phyloP scores from a whole-genome alignment of 2,797 vertebrate genomes.

The Periophthalmus magnuspinnatus region DNA sequence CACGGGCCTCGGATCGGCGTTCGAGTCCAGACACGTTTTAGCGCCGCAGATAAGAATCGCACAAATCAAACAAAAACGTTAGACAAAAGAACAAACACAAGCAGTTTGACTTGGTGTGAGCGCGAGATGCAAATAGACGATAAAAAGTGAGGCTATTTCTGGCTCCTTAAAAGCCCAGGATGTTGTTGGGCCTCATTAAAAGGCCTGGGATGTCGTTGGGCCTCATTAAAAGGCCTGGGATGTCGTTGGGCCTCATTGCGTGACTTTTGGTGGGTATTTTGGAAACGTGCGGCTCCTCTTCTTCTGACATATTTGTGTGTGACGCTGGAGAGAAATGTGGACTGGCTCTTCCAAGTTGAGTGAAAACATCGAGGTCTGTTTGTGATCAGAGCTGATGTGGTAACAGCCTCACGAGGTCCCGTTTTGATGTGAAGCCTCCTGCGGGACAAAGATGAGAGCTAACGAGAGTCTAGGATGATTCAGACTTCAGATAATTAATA shows the following conservation, averaged over 20 bases:
- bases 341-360: constrained; percentile 47
- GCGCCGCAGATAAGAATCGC: constrained; percentile 51
- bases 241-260: constrained; percentile 42
- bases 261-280: constrained; percentile 63
- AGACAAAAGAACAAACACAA: constrained; percentile 34
- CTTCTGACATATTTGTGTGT: constrained; percentile 65
- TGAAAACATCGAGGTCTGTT: constrained; percentile 70
- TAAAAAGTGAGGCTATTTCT: constrained; percentile 30
- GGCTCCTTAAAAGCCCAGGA: constrained; percentile 1
- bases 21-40: constrained; percentile 52
- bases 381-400: constrained; percentile 58
- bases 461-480: neutral
- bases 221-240: neutral
- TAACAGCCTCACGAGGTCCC: constrained; percentile 44
- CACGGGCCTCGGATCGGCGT: constrained; percentile 25
- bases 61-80: constrained; percentile 40
- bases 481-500: neutral
- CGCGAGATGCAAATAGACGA: constrained; percentile 39
- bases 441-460: constrained; percentile 14
- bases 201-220: too few species aligned
- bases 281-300: constrained; percentile 53
- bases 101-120: constrained; percentile 24
- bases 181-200: too few species aligned
- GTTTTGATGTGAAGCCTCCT: constrained; percentile 37
- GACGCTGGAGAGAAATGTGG: constrained; percentile 52